Base-by-base conservation (phyloP, 2,113 vertebrate species). In the Tylochromis polylepis region DNA sequence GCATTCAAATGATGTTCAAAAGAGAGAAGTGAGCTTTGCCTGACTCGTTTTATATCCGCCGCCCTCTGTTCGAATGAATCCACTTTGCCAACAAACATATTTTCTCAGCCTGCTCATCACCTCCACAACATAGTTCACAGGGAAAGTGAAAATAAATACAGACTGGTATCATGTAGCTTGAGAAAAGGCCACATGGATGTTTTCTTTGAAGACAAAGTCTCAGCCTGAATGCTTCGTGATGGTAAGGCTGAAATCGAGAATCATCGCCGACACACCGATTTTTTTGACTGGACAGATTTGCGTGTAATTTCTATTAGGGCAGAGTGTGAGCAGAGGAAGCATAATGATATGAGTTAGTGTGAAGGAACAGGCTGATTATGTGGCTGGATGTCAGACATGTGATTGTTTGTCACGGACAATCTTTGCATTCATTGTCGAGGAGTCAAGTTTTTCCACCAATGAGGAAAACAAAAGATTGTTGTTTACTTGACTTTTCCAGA, bases 41-140 rank as follows among this genome's bases (percentile, higher is more conserved):
- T 49, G 82, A 87, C 65, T 87, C 67, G 53, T 84, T 36, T 60
- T 46, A 62, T 83, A 55, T 8, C 72, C 46, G 12, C 72, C 6
- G 18, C 46, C 82, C 84, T 41, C 65, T 53, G 82, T 84, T 83
- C 79, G 36, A 89, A 83, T 9, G 29, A 79, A 38, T 34, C 31
- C 3, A 49, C 78, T 70, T 38, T 5, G 91, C 90, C 92, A 94
- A 90, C 87, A 90, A 86, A 88, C 84, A 91, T 85, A 89, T 92
- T 90, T 91, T 77, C 29, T 43, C 85, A 92, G 88, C 83, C 83
- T 59, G 82, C 29, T 86, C 77, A 59, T 81, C 79, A 81, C 81
- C 82, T 41, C 72, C 84, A 29, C 9, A 67, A 22, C 91, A 58
- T 4, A 62, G 59, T 88, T 85, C 81, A 79, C 80, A 77, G 55